Evolutionary conservation across 2,888 invertebrate species (phyloP), one percentile per base, ranked within the genome.

Genomic region (Trichopria drosophilae): DNA sequence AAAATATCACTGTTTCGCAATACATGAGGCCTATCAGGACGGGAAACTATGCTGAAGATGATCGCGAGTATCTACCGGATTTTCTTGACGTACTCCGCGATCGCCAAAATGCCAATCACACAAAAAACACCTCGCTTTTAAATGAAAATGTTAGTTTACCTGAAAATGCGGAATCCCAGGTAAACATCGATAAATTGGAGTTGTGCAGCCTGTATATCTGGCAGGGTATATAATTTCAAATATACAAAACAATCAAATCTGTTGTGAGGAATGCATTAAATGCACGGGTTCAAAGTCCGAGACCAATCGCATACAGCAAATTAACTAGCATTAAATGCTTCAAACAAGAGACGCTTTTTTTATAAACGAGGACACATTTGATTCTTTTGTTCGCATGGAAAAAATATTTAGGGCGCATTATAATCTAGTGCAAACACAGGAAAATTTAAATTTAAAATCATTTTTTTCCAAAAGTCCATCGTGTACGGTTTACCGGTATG

Each of bases 11-110:
- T 10, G 29, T 13, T 35, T 24, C 51, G 12, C 35, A 40, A 22
- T 51, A 46, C 19, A 34, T 22, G 34, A 35, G 18, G 18, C 6
- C 23, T 13, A 7, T 51, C 13, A 16, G 12, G 19, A 18, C n/a
- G 16, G 13, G 23, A 12, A 51, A 35, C 36, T 51, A 51, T 2
- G 31, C 29, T 19, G 28, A 42, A n/a, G 40, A 51, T 16, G 28
- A 26, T 26, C 15, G 19, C 6, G n/a, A 39, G n/a, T 39, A 12
- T 39, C 5, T 39, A 9, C 10, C 6, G 18, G 10, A 23, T 2
- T 26, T 40, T 28, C n/a, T 40, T 2, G 3, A 40, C 19, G 15
- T 12, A 9, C 24, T 24, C 10, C 10, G 6, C 10, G 24, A 24
- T 9, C 6, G 6, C 6, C 6, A 24, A 10, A 24, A 24, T 9